Percentiles rank a stretch among this genome's conserved stretches.
Conservation (phyloP, 2,797 vertebrate genomes). For the Aldrovandia affinis region DNA sequence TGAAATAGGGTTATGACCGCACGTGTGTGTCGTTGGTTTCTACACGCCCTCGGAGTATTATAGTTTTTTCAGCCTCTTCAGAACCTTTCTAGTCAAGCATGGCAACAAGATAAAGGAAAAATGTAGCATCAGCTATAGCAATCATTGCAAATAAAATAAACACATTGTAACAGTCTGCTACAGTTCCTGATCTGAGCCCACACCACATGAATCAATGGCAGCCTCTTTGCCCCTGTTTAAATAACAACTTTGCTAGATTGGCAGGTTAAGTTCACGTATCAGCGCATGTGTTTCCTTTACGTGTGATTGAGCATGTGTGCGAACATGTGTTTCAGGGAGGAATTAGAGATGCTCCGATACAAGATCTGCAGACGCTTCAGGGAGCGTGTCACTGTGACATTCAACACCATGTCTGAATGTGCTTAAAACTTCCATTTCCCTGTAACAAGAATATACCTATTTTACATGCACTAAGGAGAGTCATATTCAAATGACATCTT, state of each 20-base stretch:
- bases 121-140: background rate
- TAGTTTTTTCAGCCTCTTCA: background rate
- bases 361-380: constrained; percentile 35
- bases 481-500: background rate
- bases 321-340: constrained; percentile 49
- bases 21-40: background rate
- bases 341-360: constrained; percentile 42
- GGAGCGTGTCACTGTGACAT: constrained; percentile 54
- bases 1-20: background rate
- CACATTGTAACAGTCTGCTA: constrained; percentile 3
- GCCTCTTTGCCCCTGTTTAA: constrained; percentile 12
- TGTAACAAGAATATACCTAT: constrained; percentile 6
- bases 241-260: background rate
- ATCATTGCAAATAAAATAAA: constrained; percentile 7
- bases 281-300: background rate
- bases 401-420: constrained; percentile 48
- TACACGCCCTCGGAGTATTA: background rate
- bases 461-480: background rate
- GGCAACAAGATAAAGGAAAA: background rate
- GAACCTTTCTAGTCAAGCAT: background rate
- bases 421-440: constrained; percentile 46
- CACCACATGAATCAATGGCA: constrained; percentile 31
- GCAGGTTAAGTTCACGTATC: constrained; percentile 19
- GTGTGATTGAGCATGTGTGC: constrained; percentile 6
- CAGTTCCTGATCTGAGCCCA: background rate